Conservation (phyloP, 2,888 invertebrate genomes). For the Clostera curtula region DNA sequence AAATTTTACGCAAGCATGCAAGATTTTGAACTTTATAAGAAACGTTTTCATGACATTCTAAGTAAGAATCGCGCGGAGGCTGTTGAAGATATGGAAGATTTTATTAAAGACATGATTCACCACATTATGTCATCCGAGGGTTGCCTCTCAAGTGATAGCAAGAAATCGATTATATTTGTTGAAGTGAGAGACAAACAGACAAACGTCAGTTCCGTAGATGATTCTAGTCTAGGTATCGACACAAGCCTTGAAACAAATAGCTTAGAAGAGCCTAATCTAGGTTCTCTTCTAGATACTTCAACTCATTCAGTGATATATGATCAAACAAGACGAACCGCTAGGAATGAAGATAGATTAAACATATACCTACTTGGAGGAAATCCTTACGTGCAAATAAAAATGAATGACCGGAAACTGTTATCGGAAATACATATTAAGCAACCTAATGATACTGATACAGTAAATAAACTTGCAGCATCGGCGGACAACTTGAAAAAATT, state of each 20-base stretch:
- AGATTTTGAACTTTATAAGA: constrained; percentile 53
- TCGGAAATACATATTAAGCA: constrained; percentile 54
- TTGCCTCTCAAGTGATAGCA: constrained; percentile 19
- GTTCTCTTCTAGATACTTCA: constrained; percentile 34
- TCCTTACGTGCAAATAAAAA: constrained; percentile 40
- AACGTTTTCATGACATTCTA: constrained; percentile 50
- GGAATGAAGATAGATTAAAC: constrained; percentile 38
- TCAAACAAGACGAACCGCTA: constrained; percentile 11
- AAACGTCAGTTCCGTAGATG: constrained; percentile 6
- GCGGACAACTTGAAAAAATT: constrained; percentile 46
- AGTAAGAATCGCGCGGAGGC: constrained; percentile 41
- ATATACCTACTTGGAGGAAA: constrained; percentile 34
- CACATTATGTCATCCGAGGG: constrained; percentile 48
- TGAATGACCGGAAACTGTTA: constrained; percentile 39
- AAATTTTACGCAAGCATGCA: constrained; percentile 48
- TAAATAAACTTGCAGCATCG: constrained; percentile 36
- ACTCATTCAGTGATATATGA: constrained; percentile 38
- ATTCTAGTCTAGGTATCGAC: constrained; percentile 8
- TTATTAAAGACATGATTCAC: constrained; percentile 55
- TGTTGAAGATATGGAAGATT: constrained; percentile 50
- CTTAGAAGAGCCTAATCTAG: constrained; percentile 4
- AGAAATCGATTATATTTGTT: constrained; percentile 7
- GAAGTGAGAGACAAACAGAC: constrained; percentile 8
- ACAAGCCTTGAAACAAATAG: constrained; percentile 4
- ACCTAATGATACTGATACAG: constrained; percentile 8